Evolutionary conservation across 1,140 invertebrate species (phyloP), one percentile per base, ranked within the genome.

Genomic region (Papilio dardanus): DNA sequence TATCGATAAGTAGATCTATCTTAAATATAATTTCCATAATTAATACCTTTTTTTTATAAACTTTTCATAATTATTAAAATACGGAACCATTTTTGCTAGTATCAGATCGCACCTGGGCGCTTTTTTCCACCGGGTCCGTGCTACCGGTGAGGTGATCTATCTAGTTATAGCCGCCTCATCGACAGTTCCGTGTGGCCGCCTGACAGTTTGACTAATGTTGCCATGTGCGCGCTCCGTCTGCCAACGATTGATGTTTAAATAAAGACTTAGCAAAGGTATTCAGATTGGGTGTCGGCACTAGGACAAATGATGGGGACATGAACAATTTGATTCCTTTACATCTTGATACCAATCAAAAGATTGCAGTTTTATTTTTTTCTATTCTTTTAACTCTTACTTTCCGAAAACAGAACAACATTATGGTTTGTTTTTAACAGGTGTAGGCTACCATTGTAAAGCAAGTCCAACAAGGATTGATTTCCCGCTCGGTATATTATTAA

Each of bases 161-260:
- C 74, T 71, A 65, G 77, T 84, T 83, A 82, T 83, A 80, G 83
- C 86, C 85, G 79, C 78, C 76, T 84, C 79, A 89, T 81, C 88
- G 87, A 88, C 89, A 87, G 84, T 84, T 81, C 79, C 71, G 77
- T 77, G 82, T 77, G 75, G 74, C 77, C 73, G 81, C 83, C 86
- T 86, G 88, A 91, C 88, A 88, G 83, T 81, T 89, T 89, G 88
- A 91, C 84, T 87, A 87, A 91, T 91, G 89, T 79, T 86, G 79
- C 86, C 86, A 84, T 86, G 88, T 86, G 82, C 71, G 86, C 35
- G n/a, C 77, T 86, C 78, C 84, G 85, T 83, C 86, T 85, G 81
- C 71, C 66, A 75, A 79, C 84, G 81, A 83, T 85, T 75, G 82
- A 84, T 74, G 80, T 83, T 83, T 80, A 79, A 88, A 87, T 82